Evolutionary conservation across 2,113 vertebrate species (phyloP), one percentile per base, ranked within the genome.

Genomic region (Triplophysa rosa): DNA sequence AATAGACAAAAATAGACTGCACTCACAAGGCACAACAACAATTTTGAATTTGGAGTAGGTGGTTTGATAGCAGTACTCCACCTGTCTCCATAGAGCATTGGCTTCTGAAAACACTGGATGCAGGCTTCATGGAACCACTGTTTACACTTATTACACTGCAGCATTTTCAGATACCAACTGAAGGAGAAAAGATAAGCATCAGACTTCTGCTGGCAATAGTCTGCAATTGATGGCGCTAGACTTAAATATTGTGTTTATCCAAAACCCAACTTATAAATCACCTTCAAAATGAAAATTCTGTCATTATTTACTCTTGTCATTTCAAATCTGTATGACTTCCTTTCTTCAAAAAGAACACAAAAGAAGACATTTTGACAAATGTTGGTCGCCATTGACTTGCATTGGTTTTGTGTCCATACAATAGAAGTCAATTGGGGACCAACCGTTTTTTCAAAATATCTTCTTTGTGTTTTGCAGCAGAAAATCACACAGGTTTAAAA

Each of bases 121-220:
- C 97, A 99, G 52, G 94, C 95, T 88, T 99, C 97, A 62, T 98
- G 97, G 92, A 99, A 98, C 96, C 97, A 98, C 93, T 99, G 97
- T 85, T 95, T 95, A 93, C 97, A 98, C 83, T 93, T 93, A 90
- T 94, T 95, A 89, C 97, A 99, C 92, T 98, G 97, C 84, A 99
- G 91, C 97, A 99, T 99, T 92, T 99, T 99, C 91, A 98, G 93
- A 90, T 94, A 98, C 97, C 97, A 99, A 84, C 97, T 99, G 74
- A 37, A 13, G 23, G 24, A 56, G 14, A 23, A 77, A 17, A 63
- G 2, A 83, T 45, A 88, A 1, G 16, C 29, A 23, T 61, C 16
- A 63, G 2, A n/a, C 26, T 74, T 63, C 54, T 63, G n/a, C 11
- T 52, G 49, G 13, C 5, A 16, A 42, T 72, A 19, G 8, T 59